phyloP scores from a whole-genome alignment of 2,888 invertebrate species.

The Napeogenes inachia region DNA sequence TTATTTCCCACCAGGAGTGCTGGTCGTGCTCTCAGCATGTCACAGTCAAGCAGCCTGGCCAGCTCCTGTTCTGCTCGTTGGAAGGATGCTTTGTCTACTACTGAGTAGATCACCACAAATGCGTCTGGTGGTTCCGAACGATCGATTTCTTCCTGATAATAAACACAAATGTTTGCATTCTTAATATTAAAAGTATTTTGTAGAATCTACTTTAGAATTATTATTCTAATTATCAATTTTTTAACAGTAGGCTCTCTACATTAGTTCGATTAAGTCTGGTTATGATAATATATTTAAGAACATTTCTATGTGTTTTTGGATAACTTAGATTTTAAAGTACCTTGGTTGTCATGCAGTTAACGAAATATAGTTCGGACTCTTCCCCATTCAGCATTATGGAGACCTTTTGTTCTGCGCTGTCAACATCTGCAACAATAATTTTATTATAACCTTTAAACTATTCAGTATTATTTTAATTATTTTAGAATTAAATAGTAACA shows the following conservation, averaged over 20 bases:
- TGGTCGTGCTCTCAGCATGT: conserved; percentile 85
- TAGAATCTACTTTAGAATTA: too few relatives aligned
- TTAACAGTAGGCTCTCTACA: too few relatives aligned
- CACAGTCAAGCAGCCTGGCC: conserved; percentile 86
- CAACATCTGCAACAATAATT: conserved; percentile 78
- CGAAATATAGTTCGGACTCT: conserved; percentile 93
- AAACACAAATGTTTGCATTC: too few relatives aligned
- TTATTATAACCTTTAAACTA: conserved; percentile 2
- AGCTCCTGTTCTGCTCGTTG: conserved; percentile 89
- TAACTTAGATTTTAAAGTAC: conserved; percentile 54
- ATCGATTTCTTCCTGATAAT: conserved; percentile 84
- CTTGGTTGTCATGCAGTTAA: conserved; percentile 84
- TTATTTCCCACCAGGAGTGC: conserved; percentile 95
- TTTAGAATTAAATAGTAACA: too few relatives aligned
- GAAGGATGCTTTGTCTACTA: conserved; percentile 93
- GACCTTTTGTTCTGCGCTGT: conserved; percentile 89
- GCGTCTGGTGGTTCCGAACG: conserved; percentile 85
- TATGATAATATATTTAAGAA: too few relatives aligned
- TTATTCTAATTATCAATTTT: too few relatives aligned
- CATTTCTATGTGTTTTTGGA: too few relatives aligned
- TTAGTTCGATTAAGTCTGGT: too few relatives aligned
- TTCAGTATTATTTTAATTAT: too few relatives aligned
- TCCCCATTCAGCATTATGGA: conserved; percentile 95
- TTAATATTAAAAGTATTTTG: too few relatives aligned
- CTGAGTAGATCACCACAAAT: conserved; percentile 92